Evolutionary conservation across 2,797 vertebrate species (phyloP).

Genomic region (Caiman crocodilus): DNA sequence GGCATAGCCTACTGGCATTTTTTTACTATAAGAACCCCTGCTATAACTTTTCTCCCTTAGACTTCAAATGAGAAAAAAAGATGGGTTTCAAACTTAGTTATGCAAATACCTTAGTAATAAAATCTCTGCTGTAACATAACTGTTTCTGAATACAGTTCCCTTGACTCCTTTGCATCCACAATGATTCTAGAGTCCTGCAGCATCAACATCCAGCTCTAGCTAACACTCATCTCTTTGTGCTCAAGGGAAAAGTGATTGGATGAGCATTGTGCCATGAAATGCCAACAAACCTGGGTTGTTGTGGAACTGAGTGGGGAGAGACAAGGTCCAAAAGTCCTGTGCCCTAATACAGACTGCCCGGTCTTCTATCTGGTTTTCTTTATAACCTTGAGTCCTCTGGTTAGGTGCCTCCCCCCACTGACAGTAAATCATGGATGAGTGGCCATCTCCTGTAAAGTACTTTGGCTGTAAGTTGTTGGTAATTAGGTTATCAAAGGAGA

Average conservation of each 20-base stretch:
- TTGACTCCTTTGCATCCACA: not conserved
- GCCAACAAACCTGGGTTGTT: not conserved
- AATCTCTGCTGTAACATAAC: not conserved
- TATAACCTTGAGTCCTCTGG: not conserved
- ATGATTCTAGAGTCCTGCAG: not conserved
- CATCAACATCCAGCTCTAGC: not conserved
- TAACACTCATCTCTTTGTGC: not conserved
- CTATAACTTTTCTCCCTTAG: not conserved
- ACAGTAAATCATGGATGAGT: accelerated
- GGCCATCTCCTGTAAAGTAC: not conserved
- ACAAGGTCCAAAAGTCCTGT: not conserved
- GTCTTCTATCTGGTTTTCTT: not conserved
- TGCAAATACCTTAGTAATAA: not conserved
- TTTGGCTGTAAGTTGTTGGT: not conserved
- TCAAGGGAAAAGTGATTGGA: not conserved
- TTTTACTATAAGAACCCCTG: too few relatives aligned
- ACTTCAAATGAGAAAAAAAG: not conserved
- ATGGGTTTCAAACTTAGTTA: not conserved
- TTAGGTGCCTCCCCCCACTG: not conserved
- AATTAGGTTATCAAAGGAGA: not conserved
- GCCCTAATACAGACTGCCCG: accelerated
- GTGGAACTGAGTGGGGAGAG: not conserved
- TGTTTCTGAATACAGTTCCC: not conserved
- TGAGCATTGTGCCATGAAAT: not conserved
- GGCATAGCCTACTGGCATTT: too few relatives aligned